A percentile compares a stretch with the other conserved stretches of the same genome.
Evolutionary conservation across 2,797 vertebrate species (phyloP).

Genomic region (Percopsis omiscomaycus): DNA sequence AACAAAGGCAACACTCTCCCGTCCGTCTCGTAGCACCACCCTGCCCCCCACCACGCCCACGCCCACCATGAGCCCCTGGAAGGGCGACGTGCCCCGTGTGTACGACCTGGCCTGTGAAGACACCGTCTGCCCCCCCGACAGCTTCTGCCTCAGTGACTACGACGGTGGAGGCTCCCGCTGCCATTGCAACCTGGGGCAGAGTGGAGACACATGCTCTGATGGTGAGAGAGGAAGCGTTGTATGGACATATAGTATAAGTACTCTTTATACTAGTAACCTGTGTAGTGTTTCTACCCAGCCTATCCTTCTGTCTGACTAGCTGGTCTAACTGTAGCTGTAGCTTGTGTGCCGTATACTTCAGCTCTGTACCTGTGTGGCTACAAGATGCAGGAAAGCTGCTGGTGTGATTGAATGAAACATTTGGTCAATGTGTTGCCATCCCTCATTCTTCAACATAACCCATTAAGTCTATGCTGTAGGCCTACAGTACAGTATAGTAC

Average conservation of each 20-base stretch:
- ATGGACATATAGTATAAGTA: not conserved
- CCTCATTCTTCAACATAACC: not conserved
- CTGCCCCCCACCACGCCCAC: conserved; percentile 33
- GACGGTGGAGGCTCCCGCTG: conserved; percentile 86
- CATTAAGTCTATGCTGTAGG: too few species aligned
- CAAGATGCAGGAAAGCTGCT: not conserved
- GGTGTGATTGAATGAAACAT: not conserved
- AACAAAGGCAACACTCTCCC: not conserved
- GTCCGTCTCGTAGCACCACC: conserved; percentile 36
- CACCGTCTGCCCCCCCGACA: conserved; percentile 84
- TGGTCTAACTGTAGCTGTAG: not conserved
- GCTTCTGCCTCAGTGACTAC: conserved; percentile 90
- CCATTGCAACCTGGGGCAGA: conserved; percentile 89
- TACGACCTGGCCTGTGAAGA: conserved; percentile 86
- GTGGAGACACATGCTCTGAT: conserved; percentile 83
- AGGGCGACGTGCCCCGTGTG: conserved; percentile 68
- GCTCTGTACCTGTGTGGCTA: not conserved
- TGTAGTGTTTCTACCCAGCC: not conserved
- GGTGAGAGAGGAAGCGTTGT: conserved; percentile 66
- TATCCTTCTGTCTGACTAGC: not conserved
- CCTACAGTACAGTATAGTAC: too few species aligned
- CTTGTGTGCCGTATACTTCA: not conserved
- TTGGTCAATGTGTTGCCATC: not conserved
- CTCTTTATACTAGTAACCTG: not conserved
- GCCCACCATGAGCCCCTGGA: conserved; percentile 60